phyloP scores from a whole-genome alignment of 1,140 invertebrate species.

The Zaprionus africanus region DNA sequence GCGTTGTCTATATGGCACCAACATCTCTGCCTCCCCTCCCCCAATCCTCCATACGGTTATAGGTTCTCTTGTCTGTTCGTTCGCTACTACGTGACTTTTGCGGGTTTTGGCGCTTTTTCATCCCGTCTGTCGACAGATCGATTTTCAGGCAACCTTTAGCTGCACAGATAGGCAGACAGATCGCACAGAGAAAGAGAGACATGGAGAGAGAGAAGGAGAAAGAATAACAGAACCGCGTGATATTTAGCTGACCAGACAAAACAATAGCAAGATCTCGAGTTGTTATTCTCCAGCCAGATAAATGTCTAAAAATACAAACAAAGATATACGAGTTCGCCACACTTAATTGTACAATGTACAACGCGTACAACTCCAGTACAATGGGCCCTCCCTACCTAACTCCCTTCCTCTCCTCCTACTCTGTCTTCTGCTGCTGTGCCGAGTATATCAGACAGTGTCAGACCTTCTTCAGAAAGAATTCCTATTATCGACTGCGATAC shows the following conservation, averaged over 20 bases:
- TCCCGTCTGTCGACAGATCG: slow-evolving; percentile 58
- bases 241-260: slow-evolving; percentile 62
- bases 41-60: slow-evolving; percentile 12
- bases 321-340: slow-evolving; percentile 39
- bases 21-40: background rate
- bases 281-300: slow-evolving; percentile 63
- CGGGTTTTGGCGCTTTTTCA: slow-evolving; percentile 53
- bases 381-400: too few relatives aligned
- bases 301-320: slow-evolving; percentile 74
- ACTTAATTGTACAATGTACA: slow-evolving; percentile 55
- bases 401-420: background rate
- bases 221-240: slow-evolving; percentile 3
- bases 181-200: background rate
- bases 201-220: background rate
- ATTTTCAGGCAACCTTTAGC: slow-evolving; percentile 65
- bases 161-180: slow-evolving; percentile 36
- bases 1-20: slow-evolving; percentile 43
- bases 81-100: slow-evolving; percentile 76
- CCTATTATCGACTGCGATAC: slow-evolving; percentile 12
- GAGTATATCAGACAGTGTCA: slow-evolving; percentile 16
- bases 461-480: slow-evolving; percentile 30
- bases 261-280: slow-evolving; percentile 53
- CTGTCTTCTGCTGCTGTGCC: background rate
- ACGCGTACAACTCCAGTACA: background rate
- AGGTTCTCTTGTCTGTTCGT: slow-evolving; percentile 52